phyloP scores from a whole-genome alignment of 2,888 invertebrate species.

The Microplitis manilae region DNA sequence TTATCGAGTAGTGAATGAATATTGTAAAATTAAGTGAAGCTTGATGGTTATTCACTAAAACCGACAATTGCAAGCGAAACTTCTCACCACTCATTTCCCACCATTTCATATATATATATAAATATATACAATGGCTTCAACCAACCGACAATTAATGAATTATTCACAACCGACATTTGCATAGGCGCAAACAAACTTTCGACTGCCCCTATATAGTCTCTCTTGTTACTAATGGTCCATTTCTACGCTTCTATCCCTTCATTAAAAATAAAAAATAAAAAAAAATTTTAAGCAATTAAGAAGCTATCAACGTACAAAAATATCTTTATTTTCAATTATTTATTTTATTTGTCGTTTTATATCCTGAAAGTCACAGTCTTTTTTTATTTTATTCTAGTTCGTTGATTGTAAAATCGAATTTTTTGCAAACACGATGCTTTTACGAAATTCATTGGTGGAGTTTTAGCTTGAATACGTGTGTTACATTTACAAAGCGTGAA shows the following conservation, averaged over 20 bases:
- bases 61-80: conserved; percentile 20
- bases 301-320: background rate
- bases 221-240: conserved; percentile 27
- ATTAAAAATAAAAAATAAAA: background rate
- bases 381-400: conserved; percentile 1
- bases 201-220: background rate
- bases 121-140: conserved; percentile 5
- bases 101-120: background rate
- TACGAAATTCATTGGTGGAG: background rate
- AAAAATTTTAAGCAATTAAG: background rate
- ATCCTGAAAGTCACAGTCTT: background rate
- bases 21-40: conserved; percentile 13
- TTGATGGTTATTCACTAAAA: conserved; percentile 22
- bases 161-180: conserved; percentile 33
- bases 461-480: conserved; percentile 16
- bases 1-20: background rate
- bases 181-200: conserved; percentile 32
- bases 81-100: background rate
- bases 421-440: background rate
- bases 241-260: background rate
- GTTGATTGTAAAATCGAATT: background rate
- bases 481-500: conserved; percentile 15
- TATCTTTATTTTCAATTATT: background rate
- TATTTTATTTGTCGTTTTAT: background rate
- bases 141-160: conserved; percentile 29